Percentiles rank a stretch among this genome's conserved stretches.
Conservation (phyloP, 2,888 invertebrate species). For the Tinea trinotella region DNA sequence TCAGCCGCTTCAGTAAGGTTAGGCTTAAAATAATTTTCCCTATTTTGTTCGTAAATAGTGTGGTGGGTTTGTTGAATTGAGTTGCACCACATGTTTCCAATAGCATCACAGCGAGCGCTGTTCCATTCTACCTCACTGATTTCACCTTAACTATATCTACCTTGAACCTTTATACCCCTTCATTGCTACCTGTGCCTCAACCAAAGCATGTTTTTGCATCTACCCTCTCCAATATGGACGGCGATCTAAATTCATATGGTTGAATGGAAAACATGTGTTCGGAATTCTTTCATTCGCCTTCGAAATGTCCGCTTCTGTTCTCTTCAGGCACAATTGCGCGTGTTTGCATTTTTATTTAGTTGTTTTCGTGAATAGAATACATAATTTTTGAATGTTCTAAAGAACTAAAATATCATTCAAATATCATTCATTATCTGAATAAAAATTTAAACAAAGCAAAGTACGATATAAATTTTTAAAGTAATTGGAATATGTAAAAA, state of each 20-base stretch:
- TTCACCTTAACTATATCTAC: constrained; percentile 25
- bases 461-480: no score
- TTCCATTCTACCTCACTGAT: constrained; percentile 14
- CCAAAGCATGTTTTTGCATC: constrained; percentile 30
- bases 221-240: constrained; percentile 54
- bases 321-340: constrained; percentile 64
- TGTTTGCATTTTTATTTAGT: constrained; percentile 70
- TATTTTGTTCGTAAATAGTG: constrained; percentile 1
- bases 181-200: constrained; percentile 26
- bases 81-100: constrained; percentile 6
- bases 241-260: constrained; percentile 67
- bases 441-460: no score
- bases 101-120: constrained; percentile 6
- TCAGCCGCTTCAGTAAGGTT: background rate
- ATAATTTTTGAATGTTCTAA: background rate
- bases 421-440: no score
- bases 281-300: constrained; percentile 43
- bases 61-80: background rate
- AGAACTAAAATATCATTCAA: no score
- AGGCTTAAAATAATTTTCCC: background rate
- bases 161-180: constrained; percentile 45
- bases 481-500: no score
- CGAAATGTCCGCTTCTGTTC: constrained; percentile 44
- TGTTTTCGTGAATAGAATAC: constrained; percentile 62
- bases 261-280: constrained; percentile 53